Evolutionary conservation across 2,797 vertebrate genomes (phyloP).

Genomic region (Myotis findleyi): DNA sequence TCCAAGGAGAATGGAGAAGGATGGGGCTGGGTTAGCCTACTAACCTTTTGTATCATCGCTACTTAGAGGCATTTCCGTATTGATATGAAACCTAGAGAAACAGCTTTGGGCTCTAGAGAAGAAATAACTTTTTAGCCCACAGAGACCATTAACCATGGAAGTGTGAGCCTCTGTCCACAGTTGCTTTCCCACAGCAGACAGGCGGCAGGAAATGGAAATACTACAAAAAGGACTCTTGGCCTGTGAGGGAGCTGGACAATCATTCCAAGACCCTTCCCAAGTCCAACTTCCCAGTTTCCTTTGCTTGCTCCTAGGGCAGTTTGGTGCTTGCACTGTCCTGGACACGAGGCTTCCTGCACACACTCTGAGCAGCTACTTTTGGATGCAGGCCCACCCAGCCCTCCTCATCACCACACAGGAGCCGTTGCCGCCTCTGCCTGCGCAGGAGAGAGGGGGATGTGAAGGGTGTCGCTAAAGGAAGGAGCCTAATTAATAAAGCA

Average conservation of each 20-base stretch:
- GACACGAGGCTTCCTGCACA: neutral
- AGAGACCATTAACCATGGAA: neutral
- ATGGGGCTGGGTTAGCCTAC: neutral
- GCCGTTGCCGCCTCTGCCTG: slow-evolving; percentile 39
- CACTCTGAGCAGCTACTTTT: neutral
- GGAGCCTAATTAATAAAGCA: slow-evolving; percentile 71
- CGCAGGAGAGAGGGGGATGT: neutral
- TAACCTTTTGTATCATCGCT: neutral
- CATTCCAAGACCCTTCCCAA: neutral
- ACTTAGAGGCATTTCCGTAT: neutral
- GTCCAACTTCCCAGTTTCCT: neutral
- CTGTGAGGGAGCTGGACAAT: neutral
- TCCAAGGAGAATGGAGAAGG: neutral
- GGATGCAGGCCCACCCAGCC: neutral
- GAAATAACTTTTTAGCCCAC: neutral
- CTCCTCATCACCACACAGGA: slow-evolving; percentile 35
- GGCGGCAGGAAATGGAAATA: neutral
- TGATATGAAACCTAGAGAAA: neutral
- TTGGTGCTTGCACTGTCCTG: neutral
- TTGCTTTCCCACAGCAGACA: neutral
- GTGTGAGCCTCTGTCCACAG: fast-evolving
- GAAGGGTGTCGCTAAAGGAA: slow-evolving; percentile 66
- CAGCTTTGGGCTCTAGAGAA: neutral
- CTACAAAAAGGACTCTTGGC: neutral
- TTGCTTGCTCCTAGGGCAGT: neutral